Percentiles rank a stretch among this genome's conserved stretches.
These are phyloP conservation scores for Augochlora pura DNA, from an alignment of 1,140 invertebrate genomes.

Conservation along the genomic window DNA sequence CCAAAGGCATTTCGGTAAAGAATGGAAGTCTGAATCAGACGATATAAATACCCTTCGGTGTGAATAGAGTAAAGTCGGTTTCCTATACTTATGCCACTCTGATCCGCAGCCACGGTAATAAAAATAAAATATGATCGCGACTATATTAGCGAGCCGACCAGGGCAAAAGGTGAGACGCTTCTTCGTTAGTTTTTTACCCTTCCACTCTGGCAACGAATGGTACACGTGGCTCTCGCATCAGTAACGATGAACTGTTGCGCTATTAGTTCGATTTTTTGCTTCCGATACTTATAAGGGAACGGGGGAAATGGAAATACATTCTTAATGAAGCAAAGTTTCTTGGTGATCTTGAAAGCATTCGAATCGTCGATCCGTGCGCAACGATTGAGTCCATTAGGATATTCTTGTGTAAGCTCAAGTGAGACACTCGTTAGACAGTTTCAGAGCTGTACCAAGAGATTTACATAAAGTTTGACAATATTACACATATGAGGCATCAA, in stretches of 20 bases:
- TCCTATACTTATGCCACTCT: conserved; percentile 16
- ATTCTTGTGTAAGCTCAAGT: no score
- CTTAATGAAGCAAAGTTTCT: no score
- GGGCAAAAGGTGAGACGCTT: neutral
- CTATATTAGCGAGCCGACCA: neutral
- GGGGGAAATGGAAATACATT: no score
- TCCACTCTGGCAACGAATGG: neutral
- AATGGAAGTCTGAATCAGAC: conserved; percentile 45
- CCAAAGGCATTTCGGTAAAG: conserved; percentile 10
- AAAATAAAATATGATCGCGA: conserved; percentile 36
- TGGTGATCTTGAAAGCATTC: no score
- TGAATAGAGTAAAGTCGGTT: conserved; percentile 5
- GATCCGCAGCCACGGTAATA: conserved; percentile 31
- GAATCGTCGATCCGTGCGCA: no score
- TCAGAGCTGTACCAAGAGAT: no score
- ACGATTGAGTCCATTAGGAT: no score
- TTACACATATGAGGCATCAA: no score
- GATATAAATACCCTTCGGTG: conserved; percentile 51
- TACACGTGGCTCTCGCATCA: neutral
- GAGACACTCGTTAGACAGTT: no score
- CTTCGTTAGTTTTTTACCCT: neutral
- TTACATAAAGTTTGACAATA: no score
- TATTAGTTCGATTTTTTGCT: neutral
- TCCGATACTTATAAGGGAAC: no score
- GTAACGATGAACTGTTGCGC: neutral